Evolutionary conservation across 23 tunicate genomes (phyloP).

Genomic region (Halocynthia aurantium): DNA sequence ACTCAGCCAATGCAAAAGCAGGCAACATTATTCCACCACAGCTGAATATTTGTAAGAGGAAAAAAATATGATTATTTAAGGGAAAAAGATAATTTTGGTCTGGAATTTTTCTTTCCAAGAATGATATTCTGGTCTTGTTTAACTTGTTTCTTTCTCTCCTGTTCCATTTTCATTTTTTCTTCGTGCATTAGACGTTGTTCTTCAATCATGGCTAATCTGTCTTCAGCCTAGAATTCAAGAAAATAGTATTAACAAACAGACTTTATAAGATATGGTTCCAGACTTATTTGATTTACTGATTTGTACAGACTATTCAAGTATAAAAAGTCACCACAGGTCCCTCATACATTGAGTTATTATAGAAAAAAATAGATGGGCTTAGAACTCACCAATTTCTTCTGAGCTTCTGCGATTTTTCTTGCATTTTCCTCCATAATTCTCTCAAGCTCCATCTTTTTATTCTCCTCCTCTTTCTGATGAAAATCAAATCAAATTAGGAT

Average conservation of each 20-base stretch:
- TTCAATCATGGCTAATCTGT: slow-evolving; percentile 78
- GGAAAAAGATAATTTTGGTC: slow-evolving; percentile 80
- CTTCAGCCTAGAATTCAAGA: slow-evolving; percentile 51
- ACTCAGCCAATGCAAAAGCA: too few species aligned
- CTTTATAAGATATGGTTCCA: background rate
- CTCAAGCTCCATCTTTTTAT: slow-evolving; percentile 57
- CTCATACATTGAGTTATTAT: background rate
- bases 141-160: slow-evolving; percentile 56
- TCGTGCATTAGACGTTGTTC: slow-evolving; percentile 87
- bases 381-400: slow-evolving; percentile 61
- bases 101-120: slow-evolving; percentile 85
- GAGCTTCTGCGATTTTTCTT: slow-evolving; percentile 80
- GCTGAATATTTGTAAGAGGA: too few species aligned
- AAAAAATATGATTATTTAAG: slow-evolving; percentile 27
- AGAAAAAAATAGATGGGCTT: slow-evolving; percentile 3
- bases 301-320: background rate
- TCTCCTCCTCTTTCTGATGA: slow-evolving; percentile 57
- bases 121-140: slow-evolving; percentile 73
- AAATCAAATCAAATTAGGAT: slow-evolving; percentile 1
- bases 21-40: too few species aligned
- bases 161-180: slow-evolving; percentile 84
- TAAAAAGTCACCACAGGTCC: background rate
- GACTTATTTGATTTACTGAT: background rate
- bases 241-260: background rate
- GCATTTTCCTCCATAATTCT: slow-evolving; percentile 87